Percentiles rank a stretch among this genome's conserved stretches.
Evolutionary conservation across 2,888 invertebrate genomes (phyloP).

Genomic region (Acleris emargana): DNA sequence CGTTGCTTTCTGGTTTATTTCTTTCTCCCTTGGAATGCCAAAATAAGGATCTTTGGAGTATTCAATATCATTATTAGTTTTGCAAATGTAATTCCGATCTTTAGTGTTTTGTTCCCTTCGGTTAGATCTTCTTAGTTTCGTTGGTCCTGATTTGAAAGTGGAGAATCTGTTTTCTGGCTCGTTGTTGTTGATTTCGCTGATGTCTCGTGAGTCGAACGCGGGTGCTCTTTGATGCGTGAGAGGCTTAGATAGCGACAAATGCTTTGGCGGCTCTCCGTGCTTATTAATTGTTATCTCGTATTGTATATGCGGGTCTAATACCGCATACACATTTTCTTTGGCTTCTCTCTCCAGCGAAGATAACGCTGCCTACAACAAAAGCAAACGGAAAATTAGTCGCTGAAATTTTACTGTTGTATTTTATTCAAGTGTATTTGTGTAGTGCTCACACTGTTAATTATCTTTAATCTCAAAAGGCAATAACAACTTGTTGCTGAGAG

Average conservation of each 20-base stretch:
- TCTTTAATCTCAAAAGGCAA: too few relatives aligned
- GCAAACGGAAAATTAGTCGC: conserved; percentile 1
- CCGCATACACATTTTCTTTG: conserved; percentile 83
- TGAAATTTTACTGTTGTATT: conserved; percentile 1
- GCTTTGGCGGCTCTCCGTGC: conserved; percentile 80
- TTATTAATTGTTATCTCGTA: conserved; percentile 82
- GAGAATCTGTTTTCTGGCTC: conserved; percentile 57
- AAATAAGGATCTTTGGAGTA: conserved; percentile 73
- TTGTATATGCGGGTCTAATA: conserved; percentile 81
- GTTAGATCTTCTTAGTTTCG: conserved; percentile 63
- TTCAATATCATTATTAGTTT: conserved; percentile 72
- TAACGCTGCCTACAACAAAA: conserved; percentile 69
- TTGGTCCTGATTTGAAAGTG: conserved; percentile 64
- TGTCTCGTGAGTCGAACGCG: conserved; percentile 66
- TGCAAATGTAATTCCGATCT: conserved; percentile 58
- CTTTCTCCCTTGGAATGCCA: conserved; percentile 53
- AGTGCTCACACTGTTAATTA: conserved; percentile 30
- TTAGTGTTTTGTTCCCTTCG: conserved; percentile 56
- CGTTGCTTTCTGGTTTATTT: conserved; percentile 56
- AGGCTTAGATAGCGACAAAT: conserved; percentile 80
- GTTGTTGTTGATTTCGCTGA: conserved; percentile 68
- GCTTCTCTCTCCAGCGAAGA: conserved; percentile 80
- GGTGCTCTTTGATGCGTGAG: conserved; percentile 79
- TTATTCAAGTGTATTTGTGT: conserved; percentile 23
- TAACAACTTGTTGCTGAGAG: too few relatives aligned